Percentiles rank a stretch among this genome's conserved stretches.
phyloP scores from a whole-genome alignment of 2,113 vertebrate genomes.

The Cebus imitator region DNA sequence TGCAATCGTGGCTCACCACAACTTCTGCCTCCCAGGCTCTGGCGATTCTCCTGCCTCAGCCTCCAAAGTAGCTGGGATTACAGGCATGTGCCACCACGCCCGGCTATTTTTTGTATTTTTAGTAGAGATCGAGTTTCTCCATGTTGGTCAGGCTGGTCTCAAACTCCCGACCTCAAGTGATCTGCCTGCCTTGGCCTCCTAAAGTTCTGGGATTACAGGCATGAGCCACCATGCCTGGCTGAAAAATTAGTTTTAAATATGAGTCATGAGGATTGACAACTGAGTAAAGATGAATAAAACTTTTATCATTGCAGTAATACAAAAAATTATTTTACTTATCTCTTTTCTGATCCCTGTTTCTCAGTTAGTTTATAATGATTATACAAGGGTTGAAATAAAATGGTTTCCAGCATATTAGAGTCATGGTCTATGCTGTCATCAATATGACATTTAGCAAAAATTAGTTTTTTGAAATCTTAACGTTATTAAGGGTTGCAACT shows the following conservation, averaged over 20 bases:
- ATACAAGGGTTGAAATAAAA: slow-evolving; percentile 7
- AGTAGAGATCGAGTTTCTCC: too few species aligned
- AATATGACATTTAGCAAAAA: neutral
- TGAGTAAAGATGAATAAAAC: neutral
- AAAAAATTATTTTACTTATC: neutral
- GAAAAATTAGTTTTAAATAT: neutral
- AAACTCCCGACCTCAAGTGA: too few species aligned
- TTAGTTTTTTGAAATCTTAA: neutral
- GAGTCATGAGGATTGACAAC: neutral
- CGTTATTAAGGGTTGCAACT: neutral
- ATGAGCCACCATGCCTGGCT: too few species aligned
- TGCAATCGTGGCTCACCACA: too few species aligned
- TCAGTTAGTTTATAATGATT: slow-evolving; percentile 10
- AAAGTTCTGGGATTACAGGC: too few species aligned
- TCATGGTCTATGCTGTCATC: neutral
- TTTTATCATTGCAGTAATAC: neutral
- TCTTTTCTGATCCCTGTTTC: neutral
- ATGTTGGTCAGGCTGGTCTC: too few species aligned
- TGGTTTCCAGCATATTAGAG: neutral
- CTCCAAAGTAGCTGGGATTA: too few species aligned
- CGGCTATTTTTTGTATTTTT: too few species aligned
- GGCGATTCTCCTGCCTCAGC: too few species aligned
- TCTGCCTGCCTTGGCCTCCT: too few species aligned
- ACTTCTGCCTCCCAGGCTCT: too few species aligned
- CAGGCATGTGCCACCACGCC: too few species aligned